These are phyloP conservation scores for Lacerta bilineata DNA, from an alignment of 2,797 vertebrate species.

Conservation along the genomic window DNA sequence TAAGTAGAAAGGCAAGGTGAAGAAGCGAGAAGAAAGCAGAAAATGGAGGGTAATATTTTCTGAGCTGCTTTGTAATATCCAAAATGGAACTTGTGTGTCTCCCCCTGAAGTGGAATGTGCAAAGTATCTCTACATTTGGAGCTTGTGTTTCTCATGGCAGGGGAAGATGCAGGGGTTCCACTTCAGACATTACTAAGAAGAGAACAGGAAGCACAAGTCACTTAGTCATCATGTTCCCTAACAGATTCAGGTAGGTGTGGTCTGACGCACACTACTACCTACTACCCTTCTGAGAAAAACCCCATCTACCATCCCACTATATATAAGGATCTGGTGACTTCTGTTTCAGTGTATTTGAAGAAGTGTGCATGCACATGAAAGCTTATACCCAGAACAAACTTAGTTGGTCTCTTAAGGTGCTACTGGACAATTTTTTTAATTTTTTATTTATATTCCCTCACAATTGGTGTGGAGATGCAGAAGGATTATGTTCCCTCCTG, in stretches of 20 bases:
- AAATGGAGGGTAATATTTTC: not conserved
- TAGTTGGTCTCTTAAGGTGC: no score
- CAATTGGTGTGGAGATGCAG: not conserved
- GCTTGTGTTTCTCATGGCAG: not conserved
- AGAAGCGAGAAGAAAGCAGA: not conserved
- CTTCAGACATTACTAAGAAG: not conserved
- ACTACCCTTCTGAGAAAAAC: no score
- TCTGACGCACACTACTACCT: no score
- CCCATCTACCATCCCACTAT: no score
- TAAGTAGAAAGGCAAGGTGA: not conserved
- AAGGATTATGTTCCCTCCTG: no score
- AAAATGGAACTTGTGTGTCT: not conserved
- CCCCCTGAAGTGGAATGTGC: not conserved
- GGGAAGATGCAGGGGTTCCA: not conserved
- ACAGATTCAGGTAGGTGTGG: not conserved
- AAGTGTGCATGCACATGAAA: no score
- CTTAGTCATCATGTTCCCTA: not conserved
- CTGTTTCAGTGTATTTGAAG: no score
- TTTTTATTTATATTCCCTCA: not conserved
- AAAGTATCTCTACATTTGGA: not conserved
- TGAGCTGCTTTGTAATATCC: not conserved
- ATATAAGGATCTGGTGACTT: no score
- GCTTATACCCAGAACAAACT: no score
- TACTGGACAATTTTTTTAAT: no score
- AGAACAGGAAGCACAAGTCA: constrained; percentile 1